Base-by-base conservation (phyloP, 2,888 invertebrate genomes). In the Polyommatus icarus region DNA sequence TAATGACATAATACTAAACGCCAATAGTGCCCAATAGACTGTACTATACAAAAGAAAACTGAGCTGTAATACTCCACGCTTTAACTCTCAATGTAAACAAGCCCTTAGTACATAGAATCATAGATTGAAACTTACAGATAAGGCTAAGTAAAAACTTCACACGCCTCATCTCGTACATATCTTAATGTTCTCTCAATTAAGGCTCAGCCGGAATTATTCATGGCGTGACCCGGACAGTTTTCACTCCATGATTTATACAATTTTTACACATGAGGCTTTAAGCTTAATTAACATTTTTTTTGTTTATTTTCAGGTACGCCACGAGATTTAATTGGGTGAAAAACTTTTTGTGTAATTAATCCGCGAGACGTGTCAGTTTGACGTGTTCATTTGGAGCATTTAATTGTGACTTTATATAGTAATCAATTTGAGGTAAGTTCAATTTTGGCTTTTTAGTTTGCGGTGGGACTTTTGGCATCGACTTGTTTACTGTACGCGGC, bases 101-200 rank as follows among this genome's bases (percentile, higher is more conserved):
- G 67, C 67, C 67, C 29, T 15, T 67, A 67, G 67, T 32, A 67
- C 67, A 67, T 73, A 75, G 24, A 50, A 29, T 50, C 75, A 75
- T 75, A 75, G 54, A 75, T 75, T 10, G 54, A 54, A 75, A 2
- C 15, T 15, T 54, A 5, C n/a, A 77, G 77, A 78, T 50, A 54
- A 71, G 36, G 72, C 73, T 73, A 59, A 73, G 72, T 36, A 88
- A 87, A 89, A 90, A 87, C 83, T 89, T 91, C 89, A 90, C 91
- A 89, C 90, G 88, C 84, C 84, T 85, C 85, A 85, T 84, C 87
- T 87, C 88, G 81, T 83, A 82, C 77, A 29, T 73, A 73, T 89
- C 82, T 83, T 87, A 86, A 87, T 89, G 89, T 88, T 89, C 90
- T 89, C 89, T 91, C 91, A 92, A 92, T 92, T 92, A 92, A 90